Conservation (phyloP, 2,888 invertebrate species). For the Coenonympha glycerion region DNA sequence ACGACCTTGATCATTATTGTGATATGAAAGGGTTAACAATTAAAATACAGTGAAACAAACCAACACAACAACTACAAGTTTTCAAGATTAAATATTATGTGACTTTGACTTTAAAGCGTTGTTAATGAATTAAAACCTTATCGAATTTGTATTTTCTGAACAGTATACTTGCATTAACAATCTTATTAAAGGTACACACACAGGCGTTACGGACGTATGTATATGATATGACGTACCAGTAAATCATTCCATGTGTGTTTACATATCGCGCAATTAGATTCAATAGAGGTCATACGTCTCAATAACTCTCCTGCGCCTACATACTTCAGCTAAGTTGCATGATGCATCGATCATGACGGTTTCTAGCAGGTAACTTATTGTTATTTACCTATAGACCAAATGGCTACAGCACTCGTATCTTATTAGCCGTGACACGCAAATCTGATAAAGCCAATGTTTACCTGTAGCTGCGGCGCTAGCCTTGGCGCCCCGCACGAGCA, state of each 20-base stretch:
- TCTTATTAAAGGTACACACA: too few relatives aligned
- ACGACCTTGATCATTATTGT: not conserved
- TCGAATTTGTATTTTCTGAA: not conserved
- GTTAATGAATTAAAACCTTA: not conserved
- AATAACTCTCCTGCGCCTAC: not conserved
- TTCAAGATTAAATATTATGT: not conserved
- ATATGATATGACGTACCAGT: not conserved
- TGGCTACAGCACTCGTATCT: not conserved
- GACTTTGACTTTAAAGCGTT: not conserved
- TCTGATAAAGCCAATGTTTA: slow-evolving; percentile 30
- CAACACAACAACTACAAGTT: not conserved
- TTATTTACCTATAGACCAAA: not conserved
- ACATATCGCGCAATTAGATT: not conserved
- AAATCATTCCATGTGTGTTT: not conserved
- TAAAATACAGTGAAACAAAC: not conserved
- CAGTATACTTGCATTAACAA: too few relatives aligned
- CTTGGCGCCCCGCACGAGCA: slow-evolving; percentile 77
- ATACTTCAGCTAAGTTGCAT: not conserved
- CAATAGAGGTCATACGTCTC: not conserved
- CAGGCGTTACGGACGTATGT: not conserved
- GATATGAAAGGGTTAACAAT: not conserved
- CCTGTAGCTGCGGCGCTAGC: slow-evolving; percentile 68
- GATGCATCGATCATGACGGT: not conserved
- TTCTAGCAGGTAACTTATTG: not conserved
- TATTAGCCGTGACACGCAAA: not conserved